phyloP scores from a whole-genome alignment of 2,113 vertebrate species.

The Thymallus thymallus region DNA sequence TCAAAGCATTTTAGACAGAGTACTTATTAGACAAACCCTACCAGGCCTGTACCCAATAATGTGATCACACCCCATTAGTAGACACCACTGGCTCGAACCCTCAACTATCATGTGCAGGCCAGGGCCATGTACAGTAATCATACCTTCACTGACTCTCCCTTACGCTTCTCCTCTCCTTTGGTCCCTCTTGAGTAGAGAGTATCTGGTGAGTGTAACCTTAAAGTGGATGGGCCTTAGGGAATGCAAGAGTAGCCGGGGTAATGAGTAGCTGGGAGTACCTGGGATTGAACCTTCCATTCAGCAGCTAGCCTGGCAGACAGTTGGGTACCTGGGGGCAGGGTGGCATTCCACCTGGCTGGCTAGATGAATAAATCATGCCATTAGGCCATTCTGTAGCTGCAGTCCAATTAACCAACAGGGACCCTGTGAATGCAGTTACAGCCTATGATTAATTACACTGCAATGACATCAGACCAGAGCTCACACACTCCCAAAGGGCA shows the following conservation, averaged over 20 bases:
- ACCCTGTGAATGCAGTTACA: slow-evolving; percentile 59
- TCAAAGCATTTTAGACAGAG: no score
- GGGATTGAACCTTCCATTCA: slow-evolving; percentile 6
- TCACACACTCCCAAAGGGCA: slow-evolving; percentile 49
- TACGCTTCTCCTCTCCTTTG: background rate
- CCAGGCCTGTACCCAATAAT: no score
- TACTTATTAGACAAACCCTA: no score
- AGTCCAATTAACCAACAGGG: slow-evolving; percentile 70
- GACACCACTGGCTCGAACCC: no score
- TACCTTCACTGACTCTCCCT: background rate
- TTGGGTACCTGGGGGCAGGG: slow-evolving; percentile 9
- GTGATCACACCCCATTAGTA: no score
- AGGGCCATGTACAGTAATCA: background rate
- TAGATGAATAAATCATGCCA: slow-evolving; percentile 65
- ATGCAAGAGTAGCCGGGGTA: background rate
- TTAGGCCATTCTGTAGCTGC: slow-evolving; percentile 58
- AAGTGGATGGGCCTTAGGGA: background rate
- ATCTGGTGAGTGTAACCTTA: background rate
- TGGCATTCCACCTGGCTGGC: slow-evolving; percentile 42
- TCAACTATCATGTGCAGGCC: background rate
- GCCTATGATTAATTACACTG: slow-evolving; percentile 66
- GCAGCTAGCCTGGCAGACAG: no score
- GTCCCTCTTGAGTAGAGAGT: background rate
- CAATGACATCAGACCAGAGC: slow-evolving; percentile 52
- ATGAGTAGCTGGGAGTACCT: background rate